Percentiles rank a stretch among this genome's conserved stretches.
phyloP scores from a whole-genome alignment of 2,113 vertebrate genomes.

The Bagarius yarrelli region DNA sequence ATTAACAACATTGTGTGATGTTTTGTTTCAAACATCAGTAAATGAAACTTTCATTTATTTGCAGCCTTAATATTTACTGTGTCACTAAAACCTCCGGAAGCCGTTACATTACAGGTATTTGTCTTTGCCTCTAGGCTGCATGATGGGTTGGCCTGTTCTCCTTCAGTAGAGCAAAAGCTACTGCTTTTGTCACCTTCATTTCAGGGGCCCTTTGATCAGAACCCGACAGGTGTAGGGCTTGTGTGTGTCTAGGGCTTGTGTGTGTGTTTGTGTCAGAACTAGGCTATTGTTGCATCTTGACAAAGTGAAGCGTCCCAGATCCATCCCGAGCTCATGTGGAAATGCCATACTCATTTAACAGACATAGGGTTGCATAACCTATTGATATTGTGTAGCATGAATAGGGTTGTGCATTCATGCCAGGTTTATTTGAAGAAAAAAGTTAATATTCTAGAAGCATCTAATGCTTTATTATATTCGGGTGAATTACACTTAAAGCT shows the following conservation, averaged over 20 bases:
- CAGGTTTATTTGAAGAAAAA: not conserved
- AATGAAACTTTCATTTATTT: slow-evolving; percentile 16
- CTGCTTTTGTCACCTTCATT: slow-evolving; percentile 45
- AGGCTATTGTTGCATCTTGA: slow-evolving; percentile 30
- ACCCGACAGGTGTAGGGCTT: slow-evolving; percentile 32
- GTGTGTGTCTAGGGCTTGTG: not conserved
- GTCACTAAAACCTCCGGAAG: not conserved
- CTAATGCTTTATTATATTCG: not conserved
- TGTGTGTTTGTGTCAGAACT: slow-evolving; percentile 26
- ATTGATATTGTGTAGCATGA: too few relatives aligned
- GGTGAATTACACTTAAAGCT: not conserved
- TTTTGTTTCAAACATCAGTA: not conserved
- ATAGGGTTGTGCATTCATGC: not conserved
- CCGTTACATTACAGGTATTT: not conserved
- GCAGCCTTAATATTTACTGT: not conserved
- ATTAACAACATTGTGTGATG: not conserved
- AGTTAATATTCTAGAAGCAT: not conserved
- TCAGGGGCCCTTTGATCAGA: slow-evolving; percentile 46
- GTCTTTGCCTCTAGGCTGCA: not conserved
- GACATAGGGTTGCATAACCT: not conserved
- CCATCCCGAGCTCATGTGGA: slow-evolving; percentile 12
- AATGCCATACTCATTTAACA: slow-evolving; percentile 26
- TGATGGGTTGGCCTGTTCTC: slow-evolving; percentile 12
- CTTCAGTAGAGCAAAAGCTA: not conserved
- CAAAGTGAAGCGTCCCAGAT: slow-evolving; percentile 19